Conservation (phyloP, 1,140 invertebrate species). For the Trachymyrmex septentrionalis region DNA sequence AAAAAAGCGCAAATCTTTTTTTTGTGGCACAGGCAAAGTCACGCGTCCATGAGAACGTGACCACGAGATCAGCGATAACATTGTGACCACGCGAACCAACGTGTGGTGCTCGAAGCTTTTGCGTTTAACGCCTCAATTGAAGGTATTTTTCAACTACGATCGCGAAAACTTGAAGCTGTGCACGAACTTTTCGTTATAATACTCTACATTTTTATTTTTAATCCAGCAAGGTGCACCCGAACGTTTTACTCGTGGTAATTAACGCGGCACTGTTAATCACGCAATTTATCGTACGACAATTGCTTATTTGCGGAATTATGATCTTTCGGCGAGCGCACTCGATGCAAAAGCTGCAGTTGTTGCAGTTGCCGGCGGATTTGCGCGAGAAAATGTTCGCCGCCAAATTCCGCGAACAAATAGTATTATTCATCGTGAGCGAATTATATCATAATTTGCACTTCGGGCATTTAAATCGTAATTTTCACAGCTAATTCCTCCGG, state of each 20-base stretch:
- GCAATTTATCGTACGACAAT: conserved; percentile 54
- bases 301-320: conserved; percentile 48
- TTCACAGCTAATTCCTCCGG: conserved; percentile 58
- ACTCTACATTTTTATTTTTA: conserved; percentile 5
- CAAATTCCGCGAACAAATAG: conserved; percentile 53
- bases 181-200: conserved; percentile 27
- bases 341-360: conserved; percentile 18
- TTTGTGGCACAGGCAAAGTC: conserved; percentile 37
- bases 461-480: conserved; percentile 74
- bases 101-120: conserved; percentile 34
- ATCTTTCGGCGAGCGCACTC: conserved; percentile 38
- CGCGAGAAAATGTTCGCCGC: neutral
- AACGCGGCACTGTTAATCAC: conserved; percentile 40
- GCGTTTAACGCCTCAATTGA: conserved; percentile 60
- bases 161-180: conserved; percentile 7
- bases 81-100: conserved; percentile 51
- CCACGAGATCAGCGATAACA: conserved; percentile 56
- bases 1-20: conserved; percentile 45
- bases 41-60: conserved; percentile 58
- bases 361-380: conserved; percentile 29
- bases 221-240: neutral
- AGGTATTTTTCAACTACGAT: conserved; percentile 32
- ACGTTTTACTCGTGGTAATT: conserved; percentile 17
- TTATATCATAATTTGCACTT: conserved; percentile 74
- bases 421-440: conserved; percentile 61